Base-by-base conservation (phyloP, 2,113 vertebrate genomes). In the Leiothrix lutea region DNA sequence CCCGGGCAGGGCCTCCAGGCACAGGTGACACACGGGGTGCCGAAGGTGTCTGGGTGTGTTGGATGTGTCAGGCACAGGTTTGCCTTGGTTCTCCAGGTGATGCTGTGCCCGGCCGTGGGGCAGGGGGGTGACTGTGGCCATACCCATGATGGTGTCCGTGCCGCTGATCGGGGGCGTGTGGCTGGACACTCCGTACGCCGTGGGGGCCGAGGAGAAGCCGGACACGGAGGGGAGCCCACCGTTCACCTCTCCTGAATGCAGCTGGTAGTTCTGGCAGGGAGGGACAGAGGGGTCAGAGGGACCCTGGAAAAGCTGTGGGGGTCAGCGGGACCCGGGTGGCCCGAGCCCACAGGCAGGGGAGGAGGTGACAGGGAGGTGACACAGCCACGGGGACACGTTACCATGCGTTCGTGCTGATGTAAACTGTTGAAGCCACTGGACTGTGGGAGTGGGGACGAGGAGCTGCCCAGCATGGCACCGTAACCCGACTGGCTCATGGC, bases 331-430 rank as follows among this genome's bases (percentile, higher is more conserved):
- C 17, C 58, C 15, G 20, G 25, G 21, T 17, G 71, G 50, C 48
- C 48, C 0, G 0, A 40, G 42, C 40, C 6, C 4, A 28, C 14
- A 38, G 64, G 35, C n/a, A 11, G 0, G 5, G 78, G 18, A 38
- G 4, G 3, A 51, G 69, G 77, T 16, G 51, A 11, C 4, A 2
- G 1, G 9, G 67, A 50, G 67, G 51, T 7, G 70, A 3, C 53
- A 47, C n/a, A 62, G 72, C 48, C 54, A 5, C 3, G 14, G 82
- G 82, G 83, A 86, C 6, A 2, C 5, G 64, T 94, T 98, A 99
- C 99, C 99, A 99, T 99, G 94, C 99, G 98, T 79, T 99, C 99
- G 10, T 99, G 99, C 84, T 99, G 98, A 75, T 99, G 99, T 94
- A 99, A 98, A 91, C 98, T 97, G 45, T 98, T 98, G 86, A 99